Base-by-base conservation (phyloP, 1,140 invertebrate species). In the Tetranychus cinnabarinus region DNA sequence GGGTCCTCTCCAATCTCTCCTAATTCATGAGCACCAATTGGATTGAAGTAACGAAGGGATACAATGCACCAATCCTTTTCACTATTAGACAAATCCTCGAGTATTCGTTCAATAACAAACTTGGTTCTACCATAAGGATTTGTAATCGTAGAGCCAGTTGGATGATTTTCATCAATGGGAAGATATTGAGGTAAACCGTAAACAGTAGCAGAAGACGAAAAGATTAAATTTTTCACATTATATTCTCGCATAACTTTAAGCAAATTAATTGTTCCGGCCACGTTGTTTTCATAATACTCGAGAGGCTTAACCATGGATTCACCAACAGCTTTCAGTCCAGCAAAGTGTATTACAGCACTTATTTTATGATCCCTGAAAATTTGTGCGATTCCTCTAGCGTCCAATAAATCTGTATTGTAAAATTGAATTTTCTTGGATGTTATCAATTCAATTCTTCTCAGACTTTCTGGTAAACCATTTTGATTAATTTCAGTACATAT, bases 51-150 rank as follows among this genome's bases (percentile, higher is more conserved):
- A 45, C 96, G 80, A 3, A 99, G 74, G 0, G 89, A 82, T 39
- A 76, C 67, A 45, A 77, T 70, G 62, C 76, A 76, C 78, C 78
- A 80, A 31, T 70, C 66, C 35, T 56, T 46, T 33, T 62, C 52
- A 12, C 37, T 61, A 13, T 42, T 33, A 23, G 13, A 31, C 6
- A 55, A 23, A 73, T 96, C 95, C 71, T 83, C 86, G 60, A 98
- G 78, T 67, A 99, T 96, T 76, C 96, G 88, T 75, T 99, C 96
- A 61, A 95, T 88, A 73, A 97, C 90, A 73, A 82, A 96, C 77
- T 99, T 99, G 42, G 92, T 91, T 71, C 86, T 85, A 46, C 93
- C 96, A 74, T 99, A 98, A 15, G 93, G 89, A 76, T 93, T 98
- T 54, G 92, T 92, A 63, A 91, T 88, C 78, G 81, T 70, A 73